Evolutionary conservation across 2,888 invertebrate species (phyloP).

Genomic region (Sphinx pinastri): DNA sequence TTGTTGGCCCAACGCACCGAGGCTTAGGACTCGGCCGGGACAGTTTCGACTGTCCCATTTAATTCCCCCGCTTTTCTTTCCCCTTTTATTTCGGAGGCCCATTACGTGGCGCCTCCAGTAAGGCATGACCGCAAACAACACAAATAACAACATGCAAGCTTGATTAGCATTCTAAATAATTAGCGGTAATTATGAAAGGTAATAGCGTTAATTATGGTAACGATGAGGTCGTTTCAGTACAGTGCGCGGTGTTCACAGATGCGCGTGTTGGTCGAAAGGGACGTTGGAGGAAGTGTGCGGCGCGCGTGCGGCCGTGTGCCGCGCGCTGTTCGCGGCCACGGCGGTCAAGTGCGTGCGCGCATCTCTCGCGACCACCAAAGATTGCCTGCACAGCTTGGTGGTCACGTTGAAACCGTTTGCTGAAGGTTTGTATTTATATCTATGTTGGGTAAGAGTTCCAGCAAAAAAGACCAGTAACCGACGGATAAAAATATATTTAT

Average conservation of each 20-base stretch:
- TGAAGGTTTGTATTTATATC: background rate
- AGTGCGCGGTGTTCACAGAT: slow-evolving; percentile 47
- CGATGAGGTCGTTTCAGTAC: background rate
- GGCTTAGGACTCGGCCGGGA: too few species aligned
- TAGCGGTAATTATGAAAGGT: slow-evolving; percentile 21
- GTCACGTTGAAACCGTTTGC: slow-evolving; percentile 53
- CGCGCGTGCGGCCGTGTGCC: slow-evolving; percentile 51
- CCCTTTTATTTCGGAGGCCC: too few species aligned
- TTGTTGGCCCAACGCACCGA: too few species aligned
- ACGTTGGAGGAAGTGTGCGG: slow-evolving; percentile 9
- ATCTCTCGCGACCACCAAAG: slow-evolving; percentile 64
- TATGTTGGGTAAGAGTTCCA: background rate
- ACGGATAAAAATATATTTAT: too few species aligned
- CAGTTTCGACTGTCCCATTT: too few species aligned
- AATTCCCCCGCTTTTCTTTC: too few species aligned
- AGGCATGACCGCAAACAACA: slow-evolving; percentile 6
- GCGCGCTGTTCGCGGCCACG: slow-evolving; percentile 57
- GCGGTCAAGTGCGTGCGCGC: slow-evolving; percentile 60
- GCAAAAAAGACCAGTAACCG: too few species aligned
- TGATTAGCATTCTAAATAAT: slow-evolving; percentile 12
- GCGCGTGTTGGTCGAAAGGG: slow-evolving; percentile 55
- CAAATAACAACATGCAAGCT: background rate
- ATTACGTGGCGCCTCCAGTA: too few species aligned
- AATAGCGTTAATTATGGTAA: background rate
- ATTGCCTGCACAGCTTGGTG: slow-evolving; percentile 66